These are phyloP conservation scores for Zaprionus lachaisei DNA, from an alignment of 1,140 invertebrate species.

Conservation along the genomic window DNA sequence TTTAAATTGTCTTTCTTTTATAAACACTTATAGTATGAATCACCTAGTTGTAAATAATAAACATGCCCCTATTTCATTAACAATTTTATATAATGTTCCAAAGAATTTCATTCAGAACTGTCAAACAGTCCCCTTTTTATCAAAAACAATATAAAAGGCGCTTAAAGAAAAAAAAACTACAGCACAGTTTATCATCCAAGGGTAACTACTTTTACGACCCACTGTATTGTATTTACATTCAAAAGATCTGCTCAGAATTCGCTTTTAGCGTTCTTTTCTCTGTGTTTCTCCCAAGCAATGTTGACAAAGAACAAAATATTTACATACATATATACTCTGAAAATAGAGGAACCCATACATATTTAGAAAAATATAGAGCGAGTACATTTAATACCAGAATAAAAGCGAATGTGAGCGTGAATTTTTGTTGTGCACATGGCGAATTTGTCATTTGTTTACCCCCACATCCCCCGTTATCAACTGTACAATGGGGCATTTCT, in stretches of 20 bases:
- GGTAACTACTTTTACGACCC: slow-evolving; percentile 7
- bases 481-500: slow-evolving; percentile 19
- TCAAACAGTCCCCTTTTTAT: background rate
- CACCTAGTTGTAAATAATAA: background rate
- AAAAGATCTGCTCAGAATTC: slow-evolving; percentile 5
- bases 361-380: background rate
- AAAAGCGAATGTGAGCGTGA: background rate
- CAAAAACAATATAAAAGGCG: background rate
- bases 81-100: background rate
- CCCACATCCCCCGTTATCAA: slow-evolving; percentile 9
- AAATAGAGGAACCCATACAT: slow-evolving; percentile 20
- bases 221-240: slow-evolving; percentile 29
- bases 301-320: slow-evolving; percentile 28
- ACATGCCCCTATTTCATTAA: background rate
- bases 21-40: background rate
- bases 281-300: slow-evolving; percentile 2
- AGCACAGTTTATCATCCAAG: background rate
- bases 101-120: background rate
- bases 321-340: slow-evolving; percentile 22
- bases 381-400: background rate
- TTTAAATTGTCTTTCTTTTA: background rate
- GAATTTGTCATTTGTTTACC: slow-evolving; percentile 27
- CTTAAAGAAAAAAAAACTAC: background rate
- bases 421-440: background rate
- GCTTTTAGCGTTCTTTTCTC: slow-evolving; percentile 19